A percentile compares a stretch with the other conserved stretches of the same genome.
Evolutionary conservation across 2,888 invertebrate genomes (phyloP).

Genomic region (Hydrotaea cyrtoneurina): DNA sequence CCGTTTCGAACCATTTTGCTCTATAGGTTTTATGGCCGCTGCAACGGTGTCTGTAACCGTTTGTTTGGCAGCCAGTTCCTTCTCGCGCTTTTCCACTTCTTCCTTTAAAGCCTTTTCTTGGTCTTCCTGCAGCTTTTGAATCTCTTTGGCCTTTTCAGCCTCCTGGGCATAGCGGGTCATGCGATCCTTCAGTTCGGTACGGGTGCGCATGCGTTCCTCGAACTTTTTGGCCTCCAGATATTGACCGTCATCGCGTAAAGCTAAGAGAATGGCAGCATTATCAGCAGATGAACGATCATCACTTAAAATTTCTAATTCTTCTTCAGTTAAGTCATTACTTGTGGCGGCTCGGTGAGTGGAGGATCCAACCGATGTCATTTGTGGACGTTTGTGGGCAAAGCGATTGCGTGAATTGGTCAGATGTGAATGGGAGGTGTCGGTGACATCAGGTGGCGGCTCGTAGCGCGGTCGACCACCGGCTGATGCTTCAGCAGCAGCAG

Average conservation of each 20-base stretch:
- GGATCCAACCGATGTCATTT: conserved; percentile 69
- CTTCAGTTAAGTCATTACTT: conserved; percentile 75
- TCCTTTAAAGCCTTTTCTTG: conserved; percentile 57
- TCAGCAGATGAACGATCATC: conserved; percentile 82
- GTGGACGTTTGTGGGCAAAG: conserved; percentile 74
- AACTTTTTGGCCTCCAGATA: conserved; percentile 81
- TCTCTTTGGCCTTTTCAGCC: conserved; percentile 82
- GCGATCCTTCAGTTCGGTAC: conserved; percentile 91
- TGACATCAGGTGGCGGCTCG: conserved; percentile 66
- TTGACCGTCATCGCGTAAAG: conserved; percentile 81
- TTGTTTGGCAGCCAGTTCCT: conserved; percentile 55
- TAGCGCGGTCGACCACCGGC: conserved; percentile 67
- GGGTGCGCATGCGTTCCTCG: conserved; percentile 88
- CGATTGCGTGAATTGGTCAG: conserved; percentile 73
- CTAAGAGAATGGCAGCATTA: conserved; percentile 82
- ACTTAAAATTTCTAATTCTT: conserved; percentile 80
- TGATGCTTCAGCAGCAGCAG: conserved; percentile 67
- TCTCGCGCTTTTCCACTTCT: conserved; percentile 42
- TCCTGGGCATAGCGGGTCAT: conserved; percentile 91
- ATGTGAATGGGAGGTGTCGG: conserved; percentile 61
- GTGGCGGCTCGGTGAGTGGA: conserved; percentile 71
- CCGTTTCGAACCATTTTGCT: conserved; percentile 57
- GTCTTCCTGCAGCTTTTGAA: conserved; percentile 70
- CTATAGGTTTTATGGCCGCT: conserved; percentile 57
- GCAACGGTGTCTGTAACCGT: conserved; percentile 51